phyloP scores from a whole-genome alignment of 1,140 invertebrate species.

The Neodiprion pinetum region DNA sequence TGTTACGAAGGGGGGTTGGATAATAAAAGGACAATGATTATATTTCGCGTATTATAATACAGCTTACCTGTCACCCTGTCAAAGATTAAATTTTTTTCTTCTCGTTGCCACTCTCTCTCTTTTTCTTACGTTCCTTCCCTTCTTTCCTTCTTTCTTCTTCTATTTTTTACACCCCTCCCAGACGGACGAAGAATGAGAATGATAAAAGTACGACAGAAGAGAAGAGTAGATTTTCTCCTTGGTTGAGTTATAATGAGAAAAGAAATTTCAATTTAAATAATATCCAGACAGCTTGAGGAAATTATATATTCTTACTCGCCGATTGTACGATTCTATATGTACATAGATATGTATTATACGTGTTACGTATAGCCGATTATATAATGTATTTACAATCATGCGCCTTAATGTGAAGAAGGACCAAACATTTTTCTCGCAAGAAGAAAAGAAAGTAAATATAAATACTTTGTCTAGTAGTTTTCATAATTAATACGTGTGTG shows the following conservation, averaged over 20 bases:
- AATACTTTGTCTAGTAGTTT: no score
- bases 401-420: no score
- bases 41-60: background rate
- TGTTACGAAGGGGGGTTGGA: no score
- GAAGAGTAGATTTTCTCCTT: constrained; percentile 58
- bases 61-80: constrained; percentile 39
- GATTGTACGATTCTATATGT: no score
- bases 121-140: background rate
- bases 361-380: no score
- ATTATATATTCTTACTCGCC: constrained; percentile 40
- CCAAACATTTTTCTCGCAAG: no score
- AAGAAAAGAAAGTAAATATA: no score
- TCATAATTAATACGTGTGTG: no score
- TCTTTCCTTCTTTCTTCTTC: background rate
- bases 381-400: no score
- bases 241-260: constrained; percentile 62
- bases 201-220: constrained; percentile 47
- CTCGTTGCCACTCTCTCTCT: constrained; percentile 13
- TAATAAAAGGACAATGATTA: no score
- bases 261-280: constrained; percentile 65
- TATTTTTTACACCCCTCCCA: background rate
- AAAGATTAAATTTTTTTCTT: constrained; percentile 48
- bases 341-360: no score
- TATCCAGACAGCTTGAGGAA: constrained; percentile 42
- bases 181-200: constrained; percentile 37